These are phyloP conservation scores for Verasper variegatus DNA, from an alignment of 2,113 vertebrate species.

Conservation along the genomic window DNA sequence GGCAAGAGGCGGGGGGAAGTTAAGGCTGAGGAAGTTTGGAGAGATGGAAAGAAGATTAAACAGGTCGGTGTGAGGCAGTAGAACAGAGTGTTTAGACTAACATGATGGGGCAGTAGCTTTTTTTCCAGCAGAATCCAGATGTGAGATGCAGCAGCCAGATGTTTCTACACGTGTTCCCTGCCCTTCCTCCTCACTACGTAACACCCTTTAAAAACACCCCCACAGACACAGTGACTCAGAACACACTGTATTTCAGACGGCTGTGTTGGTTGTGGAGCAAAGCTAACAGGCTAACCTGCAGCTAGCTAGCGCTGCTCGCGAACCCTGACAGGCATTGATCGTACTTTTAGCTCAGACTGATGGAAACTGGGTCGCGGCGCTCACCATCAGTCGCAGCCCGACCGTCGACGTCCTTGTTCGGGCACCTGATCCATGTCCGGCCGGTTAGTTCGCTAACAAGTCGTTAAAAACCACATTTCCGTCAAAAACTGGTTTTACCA, in stretches of 20 bases:
- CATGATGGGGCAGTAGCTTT: no score
- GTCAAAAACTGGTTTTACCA: not conserved
- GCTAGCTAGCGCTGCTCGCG: constrained; percentile 22
- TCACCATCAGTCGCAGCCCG: constrained; percentile 53
- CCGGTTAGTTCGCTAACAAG: not conserved
- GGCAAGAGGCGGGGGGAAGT: not conserved
- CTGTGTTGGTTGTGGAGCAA: not conserved
- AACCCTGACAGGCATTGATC: constrained; percentile 1
- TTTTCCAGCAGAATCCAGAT: not conserved
- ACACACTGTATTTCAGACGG: not conserved
- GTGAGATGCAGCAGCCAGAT: not conserved
- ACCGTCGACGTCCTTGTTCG: not conserved
- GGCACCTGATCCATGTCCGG: constrained; percentile 21
- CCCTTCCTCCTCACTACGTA: not conserved
- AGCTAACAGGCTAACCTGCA: not conserved
- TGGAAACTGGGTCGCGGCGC: not conserved
- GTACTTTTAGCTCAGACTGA: not conserved
- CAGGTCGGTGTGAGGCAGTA: no score
- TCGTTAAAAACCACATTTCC: constrained; percentile 7
- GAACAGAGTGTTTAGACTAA: no score
- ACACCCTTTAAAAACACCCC: not conserved
- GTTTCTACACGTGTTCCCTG: not conserved
- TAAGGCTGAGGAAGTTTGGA: not conserved
- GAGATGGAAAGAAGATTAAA: not conserved
- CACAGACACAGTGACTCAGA: not conserved